Evolutionary conservation across 2,888 invertebrate genomes (phyloP), one percentile per base, ranked within the genome.

Genomic region (Nysson spinosus): DNA sequence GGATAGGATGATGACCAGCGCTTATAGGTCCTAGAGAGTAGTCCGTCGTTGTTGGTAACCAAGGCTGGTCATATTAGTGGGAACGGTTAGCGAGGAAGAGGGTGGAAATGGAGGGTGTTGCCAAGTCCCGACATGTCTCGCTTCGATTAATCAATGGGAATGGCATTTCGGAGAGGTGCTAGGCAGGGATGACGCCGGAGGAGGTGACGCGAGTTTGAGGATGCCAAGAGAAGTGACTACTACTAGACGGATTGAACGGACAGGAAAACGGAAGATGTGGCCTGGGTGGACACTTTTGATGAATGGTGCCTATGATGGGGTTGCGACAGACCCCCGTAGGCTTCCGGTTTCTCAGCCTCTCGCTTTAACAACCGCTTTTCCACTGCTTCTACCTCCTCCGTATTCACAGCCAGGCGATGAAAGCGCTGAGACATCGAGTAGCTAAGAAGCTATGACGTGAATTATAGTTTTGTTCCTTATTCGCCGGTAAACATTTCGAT

Each of bases 71-170:
- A 67, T 73, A 69, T 65, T 62, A 65, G 65, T 60, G 62, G 50
- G 47, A 69, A 63, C 50, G 75, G 79, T 76, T 76, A 79, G 62
- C 69, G 60, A 61, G 67, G 67, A 79, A 66, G 72, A 76, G 73
- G 75, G 78, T 81, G 83, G 81, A 84, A 83, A 81, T 83, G 72
- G 82, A 82, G 84, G 83, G 81, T 83, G 81, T 83, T 82, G 80
- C 81, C 79, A 75, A 84, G 83, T 84, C 81, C 67, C 80, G 80
- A 84, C 84, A 83, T 85, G 85, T 80, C 77, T 79, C 71, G 79
- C 77, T 77, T 83, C 85, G 83, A 85, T 85, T 85, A 85, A 85
- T 85, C 84, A 84, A 84, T 84, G 82, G 79, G 75, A 77, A 81
- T 81, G 80, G 78, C 78, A 79, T 79, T 79, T 79, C 69, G 69